Evolutionary conservation across 2,797 vertebrate species (phyloP).

Genomic region (Mus spretus): DNA sequence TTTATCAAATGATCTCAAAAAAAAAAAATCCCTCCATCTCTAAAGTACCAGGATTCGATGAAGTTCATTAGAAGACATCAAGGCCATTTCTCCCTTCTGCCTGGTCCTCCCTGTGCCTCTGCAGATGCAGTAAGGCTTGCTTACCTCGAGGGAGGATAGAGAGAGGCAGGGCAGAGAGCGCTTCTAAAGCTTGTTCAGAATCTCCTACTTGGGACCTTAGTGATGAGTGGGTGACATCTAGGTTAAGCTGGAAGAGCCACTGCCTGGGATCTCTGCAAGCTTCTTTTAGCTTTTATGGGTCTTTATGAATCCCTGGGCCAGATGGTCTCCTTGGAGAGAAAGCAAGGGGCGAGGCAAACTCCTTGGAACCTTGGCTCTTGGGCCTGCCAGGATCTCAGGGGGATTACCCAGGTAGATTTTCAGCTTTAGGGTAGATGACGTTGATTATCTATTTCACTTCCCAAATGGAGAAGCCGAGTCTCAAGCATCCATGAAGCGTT

Average conservation of each 20-base stretch:
- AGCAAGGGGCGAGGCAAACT: background rate
- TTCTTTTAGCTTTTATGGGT: background rate
- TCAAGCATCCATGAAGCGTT: background rate
- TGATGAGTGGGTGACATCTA: background rate
- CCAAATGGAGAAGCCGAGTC: slow-evolving; percentile 30
- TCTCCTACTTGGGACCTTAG: background rate
- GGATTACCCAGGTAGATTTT: background rate
- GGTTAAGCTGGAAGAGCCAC: background rate
- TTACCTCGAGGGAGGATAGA: background rate
- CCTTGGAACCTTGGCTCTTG: background rate
- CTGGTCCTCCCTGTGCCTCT: background rate
- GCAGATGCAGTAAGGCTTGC: background rate
- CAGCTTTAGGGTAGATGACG: slow-evolving; percentile 12
- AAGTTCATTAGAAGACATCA: background rate
- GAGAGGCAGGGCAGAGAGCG: background rate
- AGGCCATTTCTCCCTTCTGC: background rate
- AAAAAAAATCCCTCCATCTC: background rate
- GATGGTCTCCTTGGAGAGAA: background rate
- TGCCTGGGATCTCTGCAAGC: background rate
- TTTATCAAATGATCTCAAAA: background rate
- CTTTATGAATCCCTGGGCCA: background rate
- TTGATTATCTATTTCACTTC: slow-evolving; percentile 12
- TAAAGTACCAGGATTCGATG: background rate
- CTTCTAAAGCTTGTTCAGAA: slow-evolving; percentile 12
- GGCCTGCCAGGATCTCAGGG: background rate